Percentiles rank a stretch among this genome's conserved stretches.
Conservation (phyloP, 2,797 vertebrate species). For the Gymnoscopelus microlampas region DNA sequence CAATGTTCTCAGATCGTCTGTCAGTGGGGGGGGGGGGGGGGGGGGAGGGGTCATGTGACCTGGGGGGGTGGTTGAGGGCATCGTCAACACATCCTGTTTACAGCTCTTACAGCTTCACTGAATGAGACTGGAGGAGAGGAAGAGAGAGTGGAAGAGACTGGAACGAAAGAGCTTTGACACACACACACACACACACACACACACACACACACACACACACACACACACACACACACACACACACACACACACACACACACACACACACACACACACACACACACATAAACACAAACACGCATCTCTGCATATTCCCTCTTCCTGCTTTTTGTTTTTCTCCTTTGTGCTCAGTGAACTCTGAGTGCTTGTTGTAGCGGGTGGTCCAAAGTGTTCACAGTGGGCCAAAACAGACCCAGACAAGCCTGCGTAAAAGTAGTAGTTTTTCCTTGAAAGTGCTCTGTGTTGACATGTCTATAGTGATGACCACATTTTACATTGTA, state of each 20-base stretch:
- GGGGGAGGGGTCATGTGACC: slow-evolving; percentile 57
- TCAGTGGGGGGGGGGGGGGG: slow-evolving; percentile 2
- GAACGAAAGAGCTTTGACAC: not conserved
- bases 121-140: slow-evolving; percentile 39
- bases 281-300: not conserved
- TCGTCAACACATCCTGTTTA: slow-evolving; percentile 68
- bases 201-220: slow-evolving; percentile 2
- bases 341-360: slow-evolving; percentile 7
- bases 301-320: slow-evolving; percentile 27
- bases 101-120: slow-evolving; percentile 43
- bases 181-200: slow-evolving; percentile 23
- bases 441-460: slow-evolving; percentile 1
- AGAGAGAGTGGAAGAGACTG: slow-evolving; percentile 14
- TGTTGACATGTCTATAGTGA: slow-evolving; percentile 9
- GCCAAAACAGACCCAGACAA: slow-evolving; percentile 11
- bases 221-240: slow-evolving; percentile 29
- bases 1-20: not conserved
- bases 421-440: not conserved
- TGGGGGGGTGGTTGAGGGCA: slow-evolving; percentile 32
- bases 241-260: slow-evolving; percentile 5
- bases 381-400: slow-evolving; percentile 13
- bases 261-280: slow-evolving; percentile 27
- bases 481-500: slow-evolving; percentile 5
- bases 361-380: slow-evolving; percentile 54
- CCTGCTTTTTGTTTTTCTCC: slow-evolving; percentile 41